phyloP scores from a whole-genome alignment of 2,113 vertebrate species.

The Eurystomus gularis region DNA sequence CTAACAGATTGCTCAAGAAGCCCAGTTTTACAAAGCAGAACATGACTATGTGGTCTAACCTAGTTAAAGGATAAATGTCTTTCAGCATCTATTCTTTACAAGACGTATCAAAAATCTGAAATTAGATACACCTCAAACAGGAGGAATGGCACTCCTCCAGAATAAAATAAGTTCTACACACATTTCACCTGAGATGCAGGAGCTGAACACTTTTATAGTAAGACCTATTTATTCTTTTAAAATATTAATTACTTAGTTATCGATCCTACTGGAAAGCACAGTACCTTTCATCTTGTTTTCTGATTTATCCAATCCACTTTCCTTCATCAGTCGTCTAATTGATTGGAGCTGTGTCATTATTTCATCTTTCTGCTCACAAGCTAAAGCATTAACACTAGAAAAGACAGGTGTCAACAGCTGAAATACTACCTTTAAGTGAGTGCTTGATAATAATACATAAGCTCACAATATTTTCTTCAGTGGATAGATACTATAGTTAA shows the following conservation, averaged over 20 bases:
- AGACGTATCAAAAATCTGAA: neutral
- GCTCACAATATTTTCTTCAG: neutral
- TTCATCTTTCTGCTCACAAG: conserved; percentile 90
- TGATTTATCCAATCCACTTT: conserved; percentile 87
- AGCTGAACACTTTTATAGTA: neutral
- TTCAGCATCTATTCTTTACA: neutral
- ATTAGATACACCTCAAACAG: neutral
- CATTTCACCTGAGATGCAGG: neutral
- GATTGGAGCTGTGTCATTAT: conserved; percentile 90
- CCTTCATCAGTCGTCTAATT: conserved; percentile 89
- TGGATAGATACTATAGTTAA: neutral
- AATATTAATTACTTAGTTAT: neutral
- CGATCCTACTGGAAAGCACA: neutral
- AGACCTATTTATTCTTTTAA: neutral
- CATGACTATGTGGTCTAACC: neutral
- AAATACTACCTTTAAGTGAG: neutral
- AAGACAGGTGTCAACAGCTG: neutral
- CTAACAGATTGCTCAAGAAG: neutral
- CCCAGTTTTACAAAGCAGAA: neutral
- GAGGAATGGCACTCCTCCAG: neutral
- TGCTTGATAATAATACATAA: neutral
- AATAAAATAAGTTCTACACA: neutral
- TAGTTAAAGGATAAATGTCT: neutral
- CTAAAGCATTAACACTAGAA: conserved; percentile 85
- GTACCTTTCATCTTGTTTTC: conserved; percentile 76